Conservation (phyloP, 2,113 vertebrate species). For the Ophthalmolycus amberensis region DNA sequence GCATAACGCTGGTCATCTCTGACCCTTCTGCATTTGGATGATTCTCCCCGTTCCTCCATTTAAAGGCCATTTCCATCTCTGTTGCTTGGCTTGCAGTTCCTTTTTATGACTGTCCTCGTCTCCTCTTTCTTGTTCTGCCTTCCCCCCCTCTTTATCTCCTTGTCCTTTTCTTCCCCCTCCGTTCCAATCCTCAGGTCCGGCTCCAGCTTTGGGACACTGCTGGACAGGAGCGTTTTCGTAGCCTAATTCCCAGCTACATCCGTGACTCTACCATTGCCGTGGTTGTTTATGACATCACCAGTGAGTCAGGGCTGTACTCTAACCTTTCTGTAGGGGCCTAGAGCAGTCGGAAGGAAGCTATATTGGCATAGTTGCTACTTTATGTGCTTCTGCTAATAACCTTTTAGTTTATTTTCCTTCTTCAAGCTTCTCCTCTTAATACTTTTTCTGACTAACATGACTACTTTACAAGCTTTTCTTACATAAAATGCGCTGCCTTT, state of each 20-base stretch:
- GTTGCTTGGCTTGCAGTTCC: constrained; percentile 65
- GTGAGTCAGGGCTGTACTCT: constrained; percentile 83
- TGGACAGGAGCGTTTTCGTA: constrained; percentile 89
- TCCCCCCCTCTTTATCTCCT: constrained; percentile 67
- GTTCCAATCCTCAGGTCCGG: constrained; percentile 83
- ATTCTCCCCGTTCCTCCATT: constrained; percentile 54
- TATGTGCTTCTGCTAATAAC: constrained; percentile 17
- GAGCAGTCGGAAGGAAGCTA: constrained; percentile 30
- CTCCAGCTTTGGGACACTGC: constrained; percentile 89
- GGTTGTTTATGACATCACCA: constrained; percentile 90
- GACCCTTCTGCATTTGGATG: constrained; percentile 51
- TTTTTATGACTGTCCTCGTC: constrained; percentile 59
- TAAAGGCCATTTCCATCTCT: constrained; percentile 54
- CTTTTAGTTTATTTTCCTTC: constrained; percentile 26
- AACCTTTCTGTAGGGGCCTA: constrained; percentile 60
- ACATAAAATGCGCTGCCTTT: constrained; percentile 10
- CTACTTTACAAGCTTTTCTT: constrained; percentile 20
- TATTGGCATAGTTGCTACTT: constrained; percentile 25
- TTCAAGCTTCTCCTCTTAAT: constrained; percentile 46
- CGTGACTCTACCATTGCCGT: constrained; percentile 89
- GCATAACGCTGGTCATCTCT: constrained; percentile 53
- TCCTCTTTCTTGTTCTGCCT: constrained; percentile 56
- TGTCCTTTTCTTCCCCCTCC: constrained; percentile 72
- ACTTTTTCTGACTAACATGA: constrained; percentile 64
- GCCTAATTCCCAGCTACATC: constrained; percentile 90